phyloP scores from a whole-genome alignment of 2,113 vertebrate genomes.

The Donacobius atricapilla region DNA sequence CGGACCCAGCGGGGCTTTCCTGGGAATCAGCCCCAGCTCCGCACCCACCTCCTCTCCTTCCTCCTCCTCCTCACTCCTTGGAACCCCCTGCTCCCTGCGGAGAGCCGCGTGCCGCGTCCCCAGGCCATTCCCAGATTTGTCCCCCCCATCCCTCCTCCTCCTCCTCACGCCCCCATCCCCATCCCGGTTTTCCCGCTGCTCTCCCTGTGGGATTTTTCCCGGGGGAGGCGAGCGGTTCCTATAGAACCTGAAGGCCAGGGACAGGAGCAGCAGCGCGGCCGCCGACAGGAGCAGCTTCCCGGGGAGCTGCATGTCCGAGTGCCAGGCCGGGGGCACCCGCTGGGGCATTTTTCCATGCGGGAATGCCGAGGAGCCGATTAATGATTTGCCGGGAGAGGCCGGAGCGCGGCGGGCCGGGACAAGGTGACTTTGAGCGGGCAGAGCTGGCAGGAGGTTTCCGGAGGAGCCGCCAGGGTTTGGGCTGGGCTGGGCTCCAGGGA shows the following conservation, averaged over 20 bases:
- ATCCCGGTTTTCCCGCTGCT: background rate
- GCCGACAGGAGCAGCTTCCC: slow-evolving; percentile 83
- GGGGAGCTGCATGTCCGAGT: slow-evolving; percentile 84
- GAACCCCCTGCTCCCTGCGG: accelerated
- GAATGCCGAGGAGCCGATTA: slow-evolving; percentile 71
- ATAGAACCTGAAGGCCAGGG: slow-evolving; percentile 81
- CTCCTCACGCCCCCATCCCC: background rate
- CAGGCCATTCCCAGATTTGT: accelerated
- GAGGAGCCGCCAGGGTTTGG: background rate
- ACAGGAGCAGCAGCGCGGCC: slow-evolving; percentile 77
- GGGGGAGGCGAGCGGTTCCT: slow-evolving; percentile 60
- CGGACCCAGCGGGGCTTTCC: accelerated
- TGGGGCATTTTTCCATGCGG: slow-evolving; percentile 55
- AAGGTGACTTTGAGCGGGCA: slow-evolving; percentile 52
- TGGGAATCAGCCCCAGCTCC: accelerated
- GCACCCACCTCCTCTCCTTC: background rate
- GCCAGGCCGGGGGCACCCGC: slow-evolving; percentile 67
- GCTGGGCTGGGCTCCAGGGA: slow-evolving; percentile 13
- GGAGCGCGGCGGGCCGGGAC: background rate
- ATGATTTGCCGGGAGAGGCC: slow-evolving; percentile 63
- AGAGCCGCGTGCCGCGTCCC: accelerated
- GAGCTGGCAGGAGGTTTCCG: background rate
- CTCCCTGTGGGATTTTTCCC: background rate
- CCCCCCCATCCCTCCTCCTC: background rate
- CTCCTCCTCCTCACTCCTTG: background rate